Conservation (phyloP, 2,888 invertebrate genomes). For the Augiades crinisus region DNA sequence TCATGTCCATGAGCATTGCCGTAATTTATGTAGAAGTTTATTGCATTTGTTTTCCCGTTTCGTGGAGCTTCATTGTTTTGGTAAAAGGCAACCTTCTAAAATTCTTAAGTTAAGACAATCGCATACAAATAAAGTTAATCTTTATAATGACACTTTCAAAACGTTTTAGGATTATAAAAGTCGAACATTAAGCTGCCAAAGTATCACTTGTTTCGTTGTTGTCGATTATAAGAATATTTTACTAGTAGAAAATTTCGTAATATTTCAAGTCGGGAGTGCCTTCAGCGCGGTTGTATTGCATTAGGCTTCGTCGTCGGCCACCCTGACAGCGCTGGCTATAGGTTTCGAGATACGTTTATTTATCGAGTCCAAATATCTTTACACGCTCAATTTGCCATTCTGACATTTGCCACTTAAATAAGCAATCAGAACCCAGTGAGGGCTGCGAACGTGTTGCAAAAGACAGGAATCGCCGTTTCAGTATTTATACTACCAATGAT, state of each 20-base stretch:
- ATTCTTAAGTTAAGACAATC: too few relatives aligned
- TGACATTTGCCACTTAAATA: conserved; percentile 8
- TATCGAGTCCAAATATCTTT: conserved; percentile 45
- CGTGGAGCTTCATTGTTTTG: too few relatives aligned
- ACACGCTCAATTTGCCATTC: not conserved
- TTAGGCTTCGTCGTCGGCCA: conserved; percentile 56
- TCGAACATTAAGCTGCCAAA: too few relatives aligned
- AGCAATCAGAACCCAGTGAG: not conserved
- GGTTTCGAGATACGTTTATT: conserved; percentile 49
- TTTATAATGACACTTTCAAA: too few relatives aligned
- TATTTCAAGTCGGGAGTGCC: conserved; percentile 70
- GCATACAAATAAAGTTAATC: too few relatives aligned
- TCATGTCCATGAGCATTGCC: conserved; percentile 55
- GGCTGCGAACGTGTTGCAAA: not conserved
- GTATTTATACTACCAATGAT: too few relatives aligned
- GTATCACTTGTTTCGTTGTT: too few relatives aligned
- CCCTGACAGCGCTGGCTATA: conserved; percentile 51
- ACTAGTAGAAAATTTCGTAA: conserved; percentile 57
- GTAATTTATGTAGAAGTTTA: conserved; percentile 37
- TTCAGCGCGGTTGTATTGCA: conserved; percentile 60
- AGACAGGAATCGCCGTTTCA: not conserved
- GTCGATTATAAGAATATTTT: too few relatives aligned
- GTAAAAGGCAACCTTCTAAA: too few relatives aligned
- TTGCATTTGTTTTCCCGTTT: conserved; percentile 3
- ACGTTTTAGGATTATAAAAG: too few relatives aligned